Percentiles rank a stretch among this genome's conserved stretches.
phyloP scores from a whole-genome alignment of 2,113 vertebrate species.

The Sprattus sprattus region DNA sequence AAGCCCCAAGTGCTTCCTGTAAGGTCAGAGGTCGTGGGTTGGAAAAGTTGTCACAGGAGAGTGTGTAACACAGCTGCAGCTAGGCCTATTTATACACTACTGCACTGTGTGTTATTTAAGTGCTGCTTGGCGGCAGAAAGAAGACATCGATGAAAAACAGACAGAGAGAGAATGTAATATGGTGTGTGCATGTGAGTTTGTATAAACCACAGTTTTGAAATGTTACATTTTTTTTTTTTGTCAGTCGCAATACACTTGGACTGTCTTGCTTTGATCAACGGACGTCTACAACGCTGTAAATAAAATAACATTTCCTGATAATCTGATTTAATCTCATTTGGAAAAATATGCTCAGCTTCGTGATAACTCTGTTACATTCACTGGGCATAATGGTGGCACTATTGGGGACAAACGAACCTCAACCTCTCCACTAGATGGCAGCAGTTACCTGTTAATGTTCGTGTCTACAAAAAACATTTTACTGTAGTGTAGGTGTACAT shows the following conservation, averaged over 20 bases:
- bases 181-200: background rate
- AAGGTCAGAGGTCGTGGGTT: background rate
- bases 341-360: background rate
- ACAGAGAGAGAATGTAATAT: background rate
- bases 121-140: no score
- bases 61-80: conserved; percentile 5
- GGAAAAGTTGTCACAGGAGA: background rate
- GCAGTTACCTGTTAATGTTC: background rate
- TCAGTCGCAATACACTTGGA: background rate
- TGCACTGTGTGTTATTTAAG: background rate
- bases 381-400: background rate
- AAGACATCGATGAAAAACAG: background rate
- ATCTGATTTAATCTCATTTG: background rate
- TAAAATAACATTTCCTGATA: background rate
- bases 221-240: background rate
- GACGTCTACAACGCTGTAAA: background rate
- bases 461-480: background rate
- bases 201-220: background rate
- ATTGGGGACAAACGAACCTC: background rate
- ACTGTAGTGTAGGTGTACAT: no score
- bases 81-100: background rate
- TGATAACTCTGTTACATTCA: background rate
- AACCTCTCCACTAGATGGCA: background rate
- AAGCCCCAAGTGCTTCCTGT: background rate
- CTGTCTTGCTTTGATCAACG: background rate